A percentile compares a stretch with the other conserved stretches of the same genome.
These are phyloP conservation scores for Numida meleagris DNA, from an alignment of 2,113 vertebrate species.

Conservation along the genomic window DNA sequence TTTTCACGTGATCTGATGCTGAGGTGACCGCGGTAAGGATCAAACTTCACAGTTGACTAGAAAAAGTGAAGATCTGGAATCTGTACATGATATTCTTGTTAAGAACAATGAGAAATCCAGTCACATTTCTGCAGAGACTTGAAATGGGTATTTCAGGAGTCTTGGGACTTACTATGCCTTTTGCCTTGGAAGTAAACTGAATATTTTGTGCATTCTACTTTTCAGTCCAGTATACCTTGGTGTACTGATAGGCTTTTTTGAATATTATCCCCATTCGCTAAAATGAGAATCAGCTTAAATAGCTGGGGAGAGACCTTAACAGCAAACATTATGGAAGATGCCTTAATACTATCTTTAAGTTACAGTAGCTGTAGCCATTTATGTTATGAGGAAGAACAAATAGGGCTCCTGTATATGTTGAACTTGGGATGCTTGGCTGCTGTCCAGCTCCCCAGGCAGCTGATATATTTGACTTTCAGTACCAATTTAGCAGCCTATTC, in stretches of 20 bases:
- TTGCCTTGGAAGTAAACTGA: constrained; percentile 7
- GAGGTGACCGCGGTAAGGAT: not conserved
- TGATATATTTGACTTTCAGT: not conserved
- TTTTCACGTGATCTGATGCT: not conserved
- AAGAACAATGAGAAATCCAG: not conserved
- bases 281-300: not conserved
- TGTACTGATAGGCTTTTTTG: not conserved
- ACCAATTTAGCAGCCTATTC: constrained; percentile 28
- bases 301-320: not conserved
- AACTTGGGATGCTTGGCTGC: constrained; percentile 12
- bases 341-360: not conserved
- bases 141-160: not conserved
- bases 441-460: constrained; percentile 10
- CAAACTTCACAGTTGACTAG: not conserved
- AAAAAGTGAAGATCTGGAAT: not conserved
- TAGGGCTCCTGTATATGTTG: not conserved
- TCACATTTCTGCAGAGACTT: not conserved
- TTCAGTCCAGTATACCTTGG: not conserved
- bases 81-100: not conserved
- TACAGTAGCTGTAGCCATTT: not conserved
- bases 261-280: not conserved
- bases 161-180: not conserved
- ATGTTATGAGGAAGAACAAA: not conserved
- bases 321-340: not conserved
- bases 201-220: not conserved